Evolutionary conservation across 2,113 vertebrate species (phyloP).

Genomic region (Pithys albifrons): DNA sequence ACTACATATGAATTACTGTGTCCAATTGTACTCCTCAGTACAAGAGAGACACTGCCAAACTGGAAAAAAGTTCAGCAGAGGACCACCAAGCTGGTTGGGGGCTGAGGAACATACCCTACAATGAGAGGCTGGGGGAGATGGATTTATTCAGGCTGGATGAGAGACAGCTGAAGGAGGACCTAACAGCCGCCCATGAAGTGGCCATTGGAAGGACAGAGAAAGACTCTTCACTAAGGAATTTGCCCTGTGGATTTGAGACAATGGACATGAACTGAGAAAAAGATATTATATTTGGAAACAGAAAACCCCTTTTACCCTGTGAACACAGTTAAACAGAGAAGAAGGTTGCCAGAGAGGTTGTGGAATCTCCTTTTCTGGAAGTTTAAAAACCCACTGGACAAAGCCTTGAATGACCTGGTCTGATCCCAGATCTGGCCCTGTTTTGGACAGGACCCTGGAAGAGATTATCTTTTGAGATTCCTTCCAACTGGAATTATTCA

Average conservation of each 20-base stretch:
- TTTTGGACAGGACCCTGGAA: neutral
- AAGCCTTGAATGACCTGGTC: neutral
- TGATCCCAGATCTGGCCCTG: neutral
- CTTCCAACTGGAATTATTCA: neutral
- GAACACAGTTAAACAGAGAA: neutral
- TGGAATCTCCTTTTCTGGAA: neutral
- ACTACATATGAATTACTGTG: neutral
- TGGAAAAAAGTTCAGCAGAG: neutral
- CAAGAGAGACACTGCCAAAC: neutral
- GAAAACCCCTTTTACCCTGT: neutral
- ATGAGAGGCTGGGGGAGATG: neutral
- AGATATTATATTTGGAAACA: neutral
- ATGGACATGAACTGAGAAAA: neutral
- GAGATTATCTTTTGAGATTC: neutral
- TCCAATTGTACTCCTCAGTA: neutral
- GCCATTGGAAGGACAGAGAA: neutral
- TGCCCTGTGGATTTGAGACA: neutral
- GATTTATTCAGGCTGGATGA: neutral
- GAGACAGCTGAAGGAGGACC: neutral
- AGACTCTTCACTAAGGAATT: neutral
- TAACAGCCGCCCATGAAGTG: neutral
- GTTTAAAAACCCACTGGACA: neutral
- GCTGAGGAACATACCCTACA: neutral
- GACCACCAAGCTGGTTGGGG: neutral
- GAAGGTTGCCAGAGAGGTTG: neutral